Base-by-base conservation (phyloP, 2,888 invertebrate species). In the Petrolisthes manimaculis region DNA sequence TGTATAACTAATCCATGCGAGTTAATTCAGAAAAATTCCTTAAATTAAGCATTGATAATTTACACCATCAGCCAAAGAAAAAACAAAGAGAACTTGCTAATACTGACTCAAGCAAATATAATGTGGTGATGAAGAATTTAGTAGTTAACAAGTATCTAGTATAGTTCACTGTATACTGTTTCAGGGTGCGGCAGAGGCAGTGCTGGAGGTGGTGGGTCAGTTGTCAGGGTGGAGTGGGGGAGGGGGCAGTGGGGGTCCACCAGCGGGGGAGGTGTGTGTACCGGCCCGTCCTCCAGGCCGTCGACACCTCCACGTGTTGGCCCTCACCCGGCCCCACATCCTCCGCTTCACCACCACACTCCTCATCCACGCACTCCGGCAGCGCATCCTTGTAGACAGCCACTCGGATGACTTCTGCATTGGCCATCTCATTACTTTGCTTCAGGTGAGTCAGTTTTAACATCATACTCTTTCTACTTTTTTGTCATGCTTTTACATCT, bases 131-230 rank as follows among this genome's bases (percentile, higher is more conserved):
- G 37, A 37, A 71, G n/a, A 18, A 8, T 21, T 88, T 24, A 79
- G 84, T 77, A 79, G 78, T 21, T 78, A 84, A 75, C 80, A 82
- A 9, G 79, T 84, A 53, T 37, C 80, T 84, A 56, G n/a, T 24
- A 3, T 21, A 54, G 2, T 37, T 37, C 37, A 37, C 37, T 37
- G 37, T 37, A 37, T 37, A 37, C 0, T 37, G 54, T n/a, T 12
- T 37, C 87, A 90, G 90, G 87, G 89, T 37, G 90, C 90, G 9
- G 87, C 90, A 18, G 90, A 90, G 71, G 84, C 90, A 21, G 90
- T 86, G 8, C 69, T 90, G 69, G 90, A 90, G 82, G 90, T 89
- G 5, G 89, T 90, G n/a, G 55, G 83, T 53, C 87, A 89, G 75
- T 69, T 90, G 37, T 85, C 83, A 6, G 84, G 88, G n/a, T 88